Percentiles rank a stretch among this genome's conserved stretches.
These are phyloP conservation scores for Campoplex capitator DNA, from an alignment of 2,888 invertebrate genomes.

Conservation along the genomic window DNA sequence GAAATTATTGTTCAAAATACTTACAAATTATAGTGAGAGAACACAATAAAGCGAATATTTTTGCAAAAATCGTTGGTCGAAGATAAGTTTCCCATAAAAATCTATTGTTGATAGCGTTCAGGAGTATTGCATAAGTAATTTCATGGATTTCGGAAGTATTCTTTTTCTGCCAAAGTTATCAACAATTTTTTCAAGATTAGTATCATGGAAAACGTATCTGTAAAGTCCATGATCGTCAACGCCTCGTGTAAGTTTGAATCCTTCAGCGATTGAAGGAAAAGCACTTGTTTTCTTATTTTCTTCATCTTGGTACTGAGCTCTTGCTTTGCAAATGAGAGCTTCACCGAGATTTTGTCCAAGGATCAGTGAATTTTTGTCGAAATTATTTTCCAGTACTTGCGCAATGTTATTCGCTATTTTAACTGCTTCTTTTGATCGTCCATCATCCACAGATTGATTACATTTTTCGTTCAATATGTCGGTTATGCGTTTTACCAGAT, in stretches of 20 bases:
- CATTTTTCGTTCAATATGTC: conserved; percentile 70
- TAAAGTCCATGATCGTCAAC: conserved; percentile 61
- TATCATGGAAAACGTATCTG: conserved; percentile 39
- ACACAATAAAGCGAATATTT: conserved; percentile 46
- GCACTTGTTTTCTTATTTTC: conserved; percentile 9
- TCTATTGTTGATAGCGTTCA: conserved; percentile 9
- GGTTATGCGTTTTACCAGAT: conserved; percentile 66
- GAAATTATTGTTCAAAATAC: neutral
- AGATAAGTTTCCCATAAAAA: conserved; percentile 2
- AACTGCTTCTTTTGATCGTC: conserved; percentile 48
- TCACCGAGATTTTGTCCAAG: conserved; percentile 62
- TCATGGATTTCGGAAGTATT: conserved; percentile 67
- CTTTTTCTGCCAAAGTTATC: conserved; percentile 65
- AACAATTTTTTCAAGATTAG: conserved; percentile 58
- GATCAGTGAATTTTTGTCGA: conserved; percentile 2
- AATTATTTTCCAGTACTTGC: conserved; percentile 42
- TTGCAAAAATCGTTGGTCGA: neutral
- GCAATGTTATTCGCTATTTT: conserved; percentile 48
- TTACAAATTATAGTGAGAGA: neutral
- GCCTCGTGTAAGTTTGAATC: conserved; percentile 59
- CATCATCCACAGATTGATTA: conserved; percentile 50
- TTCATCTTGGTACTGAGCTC: conserved; percentile 48
- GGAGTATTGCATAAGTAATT: conserved; percentile 65
- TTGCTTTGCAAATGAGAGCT: conserved; percentile 58
- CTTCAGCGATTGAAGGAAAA: conserved; percentile 50